phyloP scores from a whole-genome alignment of 2,113 vertebrate genomes.

The Prunella himalayana region DNA sequence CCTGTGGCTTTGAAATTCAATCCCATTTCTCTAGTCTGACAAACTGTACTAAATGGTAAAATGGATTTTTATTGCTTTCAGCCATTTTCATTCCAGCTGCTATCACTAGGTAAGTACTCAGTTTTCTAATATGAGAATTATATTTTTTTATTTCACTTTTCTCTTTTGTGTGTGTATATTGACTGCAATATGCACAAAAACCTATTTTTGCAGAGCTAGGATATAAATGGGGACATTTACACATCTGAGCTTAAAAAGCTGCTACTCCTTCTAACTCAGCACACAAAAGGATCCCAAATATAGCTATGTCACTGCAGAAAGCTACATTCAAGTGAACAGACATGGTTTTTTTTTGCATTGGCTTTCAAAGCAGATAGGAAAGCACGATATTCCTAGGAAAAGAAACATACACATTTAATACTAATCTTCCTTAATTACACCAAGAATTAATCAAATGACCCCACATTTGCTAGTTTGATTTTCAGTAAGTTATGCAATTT shows the following conservation, averaged over 20 bases:
- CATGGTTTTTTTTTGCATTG: neutral
- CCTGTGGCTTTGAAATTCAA: constrained; percentile 80
- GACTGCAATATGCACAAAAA: neutral
- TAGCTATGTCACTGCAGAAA: neutral
- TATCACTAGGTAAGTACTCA: constrained; percentile 60
- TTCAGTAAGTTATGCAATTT: neutral
- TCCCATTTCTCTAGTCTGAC: constrained; percentile 78
- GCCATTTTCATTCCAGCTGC: constrained; percentile 72
- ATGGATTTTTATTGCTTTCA: constrained; percentile 76
- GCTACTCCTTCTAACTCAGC: neutral
- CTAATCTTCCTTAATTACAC: neutral
- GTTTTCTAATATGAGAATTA: constrained; percentile 49
- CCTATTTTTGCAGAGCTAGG: neutral
- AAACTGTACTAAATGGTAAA: constrained; percentile 79
- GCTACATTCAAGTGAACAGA: neutral
- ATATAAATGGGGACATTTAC: constrained; percentile 30
- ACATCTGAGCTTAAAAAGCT: constrained; percentile 33
- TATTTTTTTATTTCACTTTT: constrained; percentile 12
- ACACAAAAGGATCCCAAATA: constrained; percentile 21
- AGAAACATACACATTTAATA: neutral
- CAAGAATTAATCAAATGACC: neutral
- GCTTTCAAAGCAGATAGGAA: neutral
- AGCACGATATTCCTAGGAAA: neutral
- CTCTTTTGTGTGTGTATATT: constrained; percentile 14
- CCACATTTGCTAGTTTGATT: neutral